Base-by-base conservation (phyloP, 2,113 vertebrate genomes). In the Syrrhaptes paradoxus region DNA sequence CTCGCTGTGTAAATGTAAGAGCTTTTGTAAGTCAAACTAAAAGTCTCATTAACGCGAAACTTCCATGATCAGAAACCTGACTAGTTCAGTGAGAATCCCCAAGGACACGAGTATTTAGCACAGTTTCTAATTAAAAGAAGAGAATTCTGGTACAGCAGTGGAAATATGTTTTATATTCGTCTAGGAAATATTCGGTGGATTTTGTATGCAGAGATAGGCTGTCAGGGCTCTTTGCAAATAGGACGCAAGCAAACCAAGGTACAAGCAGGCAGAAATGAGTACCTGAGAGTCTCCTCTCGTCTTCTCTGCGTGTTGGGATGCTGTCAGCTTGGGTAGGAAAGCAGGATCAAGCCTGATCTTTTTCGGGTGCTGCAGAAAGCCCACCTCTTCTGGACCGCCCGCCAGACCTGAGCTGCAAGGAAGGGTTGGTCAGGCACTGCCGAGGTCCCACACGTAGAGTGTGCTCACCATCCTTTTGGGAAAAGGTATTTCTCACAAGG, bases 1-100 rank as follows among this genome's bases (percentile, higher is more conserved):
- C 81, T 54, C 7, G 84, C 91, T 95, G 90, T 78, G 93, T 89
- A 93, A 96, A 95, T 92, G 90, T 63, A 75, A 95, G 94, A 97
- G 96, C 96, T 95, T 96, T 96, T 38, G 62, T 97, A 97, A 98
- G 97, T 97, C 97, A 97, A 85, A 92, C 95, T 93, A 93, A 90
- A 97, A 89, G 91, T 96, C 92, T 95, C 95, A 97, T 93, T 90
- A 97, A 89, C 25, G 4, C n/a, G 1, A 62, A 96, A 76, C 87
- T 97, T 90, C 95, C 87, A 76, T 90, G 83, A 96, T 96, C 96
- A 96, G 96, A 97, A 97, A 97, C 95, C 95, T 93, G 96, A 83
- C 92, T 94, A 75, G 85, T 79, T 97, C 91, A 77, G 55, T 51
- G 81, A 67, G 83, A 93, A 57, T 96, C 96, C 93, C 96, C 80